Evolutionary conservation across 2,888 invertebrate species (phyloP).

Genomic region (Linnaemya vulpina): DNA sequence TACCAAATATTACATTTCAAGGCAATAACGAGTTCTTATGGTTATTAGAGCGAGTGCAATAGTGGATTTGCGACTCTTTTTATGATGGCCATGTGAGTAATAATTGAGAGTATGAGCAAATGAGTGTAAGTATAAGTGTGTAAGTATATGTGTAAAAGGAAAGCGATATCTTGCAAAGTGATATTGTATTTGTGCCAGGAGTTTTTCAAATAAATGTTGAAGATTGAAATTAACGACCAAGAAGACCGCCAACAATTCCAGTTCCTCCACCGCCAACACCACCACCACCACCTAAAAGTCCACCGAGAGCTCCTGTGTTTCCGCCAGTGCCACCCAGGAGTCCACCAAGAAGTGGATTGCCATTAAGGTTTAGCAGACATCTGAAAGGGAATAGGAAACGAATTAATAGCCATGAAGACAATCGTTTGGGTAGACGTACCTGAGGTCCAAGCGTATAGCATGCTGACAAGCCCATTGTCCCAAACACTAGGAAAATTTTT

Average conservation of each 20-base stretch:
- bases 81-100: not conserved
- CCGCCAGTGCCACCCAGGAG: constrained; percentile 53
- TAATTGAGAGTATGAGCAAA: not conserved
- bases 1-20: constrained; percentile 43
- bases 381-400: constrained; percentile 22
- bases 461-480: constrained; percentile 66
- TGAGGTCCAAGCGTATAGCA: constrained; percentile 69
- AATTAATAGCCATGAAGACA: not conserved
- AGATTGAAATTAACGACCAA: constrained; percentile 57
- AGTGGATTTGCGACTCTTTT: constrained; percentile 29
- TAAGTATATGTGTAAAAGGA: too few relatives aligned
- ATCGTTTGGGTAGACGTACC: constrained; percentile 21
- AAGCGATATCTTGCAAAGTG: too few relatives aligned
- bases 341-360: constrained; percentile 67
- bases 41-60: constrained; percentile 44
- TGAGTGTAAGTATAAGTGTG: not conserved
- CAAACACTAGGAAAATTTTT: constrained; percentile 55
- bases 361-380: constrained; percentile 69
- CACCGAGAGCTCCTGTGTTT: constrained; percentile 38
- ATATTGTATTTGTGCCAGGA: too few relatives aligned
- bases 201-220: not conserved
- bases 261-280: constrained; percentile 26
- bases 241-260: constrained; percentile 62
- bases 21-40: constrained; percentile 56
- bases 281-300: constrained; percentile 39